phyloP scores from a whole-genome alignment of 2,797 vertebrate species.

The Chloroceryle inda region DNA sequence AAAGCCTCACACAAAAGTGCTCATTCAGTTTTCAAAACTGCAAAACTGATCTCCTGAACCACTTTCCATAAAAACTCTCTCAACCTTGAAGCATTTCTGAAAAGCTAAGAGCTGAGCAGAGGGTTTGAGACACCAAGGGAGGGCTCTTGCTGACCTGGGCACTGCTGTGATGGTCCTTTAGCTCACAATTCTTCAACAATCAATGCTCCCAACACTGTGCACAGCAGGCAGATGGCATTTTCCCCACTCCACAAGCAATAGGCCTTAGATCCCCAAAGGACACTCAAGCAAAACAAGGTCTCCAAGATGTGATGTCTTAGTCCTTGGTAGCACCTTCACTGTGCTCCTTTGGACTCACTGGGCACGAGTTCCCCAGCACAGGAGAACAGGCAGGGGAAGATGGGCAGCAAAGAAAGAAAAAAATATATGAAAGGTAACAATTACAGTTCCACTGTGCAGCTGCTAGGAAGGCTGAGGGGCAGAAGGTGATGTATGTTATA shows the following conservation, averaged over 20 bases:
- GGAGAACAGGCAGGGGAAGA: not conserved
- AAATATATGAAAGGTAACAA: not conserved
- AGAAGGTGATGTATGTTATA: not conserved
- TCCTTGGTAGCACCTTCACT: not conserved
- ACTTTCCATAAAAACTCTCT: not conserved
- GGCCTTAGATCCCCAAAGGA: not conserved
- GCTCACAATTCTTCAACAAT: not conserved
- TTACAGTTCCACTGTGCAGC: not conserved
- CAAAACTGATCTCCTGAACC: not conserved
- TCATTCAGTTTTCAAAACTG: not conserved
- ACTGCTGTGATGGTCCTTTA: not conserved
- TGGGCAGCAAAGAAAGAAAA: not conserved
- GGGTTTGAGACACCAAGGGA: not conserved
- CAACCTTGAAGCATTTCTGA: not conserved
- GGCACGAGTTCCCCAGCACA: rapidly evolving
- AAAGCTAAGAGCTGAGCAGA: not conserved
- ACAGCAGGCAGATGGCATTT: not conserved
- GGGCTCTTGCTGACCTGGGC: not conserved
- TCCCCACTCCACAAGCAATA: not conserved
- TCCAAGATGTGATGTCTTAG: rapidly evolving
- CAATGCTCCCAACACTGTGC: not conserved
- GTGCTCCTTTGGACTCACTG: not conserved
- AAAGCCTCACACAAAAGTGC: not conserved
- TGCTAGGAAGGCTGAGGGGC: not conserved
- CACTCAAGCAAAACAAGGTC: not conserved